Evolutionary conservation across 2,888 invertebrate species (phyloP).

Genomic region (Parnassius apollo): DNA sequence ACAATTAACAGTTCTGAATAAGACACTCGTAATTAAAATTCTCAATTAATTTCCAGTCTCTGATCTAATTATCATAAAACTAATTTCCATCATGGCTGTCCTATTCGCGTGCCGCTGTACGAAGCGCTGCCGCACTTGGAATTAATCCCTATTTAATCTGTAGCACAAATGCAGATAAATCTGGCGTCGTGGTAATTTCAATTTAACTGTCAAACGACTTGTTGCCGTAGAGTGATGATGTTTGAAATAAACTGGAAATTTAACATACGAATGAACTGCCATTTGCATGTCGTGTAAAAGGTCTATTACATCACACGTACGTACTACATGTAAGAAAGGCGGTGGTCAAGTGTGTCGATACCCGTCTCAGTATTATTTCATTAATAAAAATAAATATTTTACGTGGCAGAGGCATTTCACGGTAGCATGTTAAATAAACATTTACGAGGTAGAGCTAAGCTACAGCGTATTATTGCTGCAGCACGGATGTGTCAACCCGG

Average conservation of each 20-base stretch:
- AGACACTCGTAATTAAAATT: constrained; percentile 13
- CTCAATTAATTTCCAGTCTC: constrained; percentile 14
- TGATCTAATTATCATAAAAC: constrained; percentile 24
- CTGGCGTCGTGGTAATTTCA: constrained; percentile 25
- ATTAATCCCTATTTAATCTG: constrained; percentile 26
- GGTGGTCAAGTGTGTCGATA: not conserved
- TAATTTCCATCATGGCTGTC: constrained; percentile 19
- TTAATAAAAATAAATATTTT: no score
- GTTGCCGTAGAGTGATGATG: constrained; percentile 22
- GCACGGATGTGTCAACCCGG: no score
- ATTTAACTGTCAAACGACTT: constrained; percentile 27
- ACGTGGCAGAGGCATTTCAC: no score
- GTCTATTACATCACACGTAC: constrained; percentile 6
- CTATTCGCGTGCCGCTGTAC: constrained; percentile 16
- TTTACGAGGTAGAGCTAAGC: no score
- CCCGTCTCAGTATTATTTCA: no score
- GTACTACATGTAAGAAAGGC: constrained; percentile 1
- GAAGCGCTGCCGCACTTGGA: constrained; percentile 15
- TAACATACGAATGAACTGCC: constrained; percentile 16
- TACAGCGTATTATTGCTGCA: no score
- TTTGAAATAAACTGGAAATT: constrained; percentile 25
- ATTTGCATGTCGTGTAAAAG: constrained; percentile 17
- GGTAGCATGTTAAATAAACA: no score
- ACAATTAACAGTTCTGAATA: not conserved
- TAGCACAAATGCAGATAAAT: constrained; percentile 26